phyloP scores from a whole-genome alignment of 2,113 vertebrate genomes.

The Burhinus oedicnemus region DNA sequence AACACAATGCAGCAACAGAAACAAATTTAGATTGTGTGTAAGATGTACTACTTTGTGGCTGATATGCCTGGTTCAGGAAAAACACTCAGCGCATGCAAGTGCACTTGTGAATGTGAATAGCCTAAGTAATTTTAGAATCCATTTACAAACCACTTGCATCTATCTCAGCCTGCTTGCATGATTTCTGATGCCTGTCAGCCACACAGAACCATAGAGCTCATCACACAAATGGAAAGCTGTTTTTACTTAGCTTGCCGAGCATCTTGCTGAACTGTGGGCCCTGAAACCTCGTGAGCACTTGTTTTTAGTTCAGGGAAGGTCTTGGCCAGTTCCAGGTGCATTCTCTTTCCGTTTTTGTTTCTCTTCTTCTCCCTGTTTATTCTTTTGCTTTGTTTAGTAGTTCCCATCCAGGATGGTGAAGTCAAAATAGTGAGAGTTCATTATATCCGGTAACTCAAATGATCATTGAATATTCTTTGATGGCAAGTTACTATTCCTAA shows the following conservation, averaged over 20 bases:
- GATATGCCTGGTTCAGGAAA: not conserved
- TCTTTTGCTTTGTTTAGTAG: not conserved
- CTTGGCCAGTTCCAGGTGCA: not conserved
- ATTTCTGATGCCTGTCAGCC: not conserved
- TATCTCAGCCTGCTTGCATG: not conserved
- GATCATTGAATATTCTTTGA: not conserved
- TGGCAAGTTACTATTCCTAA: not conserved
- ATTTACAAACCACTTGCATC: not conserved
- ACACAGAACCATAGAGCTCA: not conserved
- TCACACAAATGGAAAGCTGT: not conserved
- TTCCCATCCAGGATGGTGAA: not conserved
- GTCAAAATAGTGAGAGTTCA: not conserved
- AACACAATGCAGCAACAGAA: not conserved
- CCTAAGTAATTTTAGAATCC: not conserved
- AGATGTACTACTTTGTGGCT: not conserved
- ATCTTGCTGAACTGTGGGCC: not conserved
- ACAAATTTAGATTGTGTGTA: not conserved
- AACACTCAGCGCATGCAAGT: not conserved
- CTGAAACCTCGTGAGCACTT: fast-evolving
- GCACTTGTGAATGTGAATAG: not conserved
- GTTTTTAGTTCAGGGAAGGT: not conserved
- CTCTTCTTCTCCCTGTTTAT: not conserved
- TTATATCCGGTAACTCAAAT: not conserved
- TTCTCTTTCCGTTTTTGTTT: not conserved
- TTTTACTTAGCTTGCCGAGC: not conserved